Evolutionary conservation across 2,888 invertebrate genomes (phyloP).

Genomic region (Caenorhabditis drosophilae): DNA sequence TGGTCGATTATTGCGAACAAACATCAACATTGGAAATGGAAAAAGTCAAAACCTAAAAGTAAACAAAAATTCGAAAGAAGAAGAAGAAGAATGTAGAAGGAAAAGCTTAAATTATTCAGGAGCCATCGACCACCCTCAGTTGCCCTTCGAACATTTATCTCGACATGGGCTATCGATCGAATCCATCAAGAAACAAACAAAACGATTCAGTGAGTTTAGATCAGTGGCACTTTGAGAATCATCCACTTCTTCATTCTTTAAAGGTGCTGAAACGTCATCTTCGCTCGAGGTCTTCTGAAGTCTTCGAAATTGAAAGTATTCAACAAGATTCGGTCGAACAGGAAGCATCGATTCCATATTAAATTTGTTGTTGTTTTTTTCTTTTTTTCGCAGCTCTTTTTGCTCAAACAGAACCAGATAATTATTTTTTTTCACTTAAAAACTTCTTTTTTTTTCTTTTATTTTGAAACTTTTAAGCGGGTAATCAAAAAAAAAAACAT

Average conservation of each 20-base stretch:
- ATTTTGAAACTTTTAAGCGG: neutral
- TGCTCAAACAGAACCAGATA: no score
- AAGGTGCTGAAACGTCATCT: constrained; percentile 16
- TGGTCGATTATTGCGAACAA: constrained; percentile 91
- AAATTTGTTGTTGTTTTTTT: no score
- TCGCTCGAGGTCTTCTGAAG: constrained; percentile 17
- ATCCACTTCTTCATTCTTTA: no score
- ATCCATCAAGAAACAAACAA: constrained; percentile 44
- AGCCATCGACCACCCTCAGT: constrained; percentile 16
- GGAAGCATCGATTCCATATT: no score
- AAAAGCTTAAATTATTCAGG: constrained; percentile 10
- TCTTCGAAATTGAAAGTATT: constrained; percentile 36
- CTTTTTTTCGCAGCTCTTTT: no score
- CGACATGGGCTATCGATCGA: constrained; percentile 66
- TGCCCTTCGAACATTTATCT: constrained; percentile 64
- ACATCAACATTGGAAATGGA: constrained; percentile 81
- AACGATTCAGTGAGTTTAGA: constrained; percentile 27
- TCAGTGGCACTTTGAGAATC: no score
- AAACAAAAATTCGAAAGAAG: no score
- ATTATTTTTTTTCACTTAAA: constrained; percentile 6
- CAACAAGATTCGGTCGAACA: constrained; percentile 12
- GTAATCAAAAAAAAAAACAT: neutral
- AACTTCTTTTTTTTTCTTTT: neutral
- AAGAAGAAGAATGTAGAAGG: no score
- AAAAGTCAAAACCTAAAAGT: constrained; percentile 3